Conservation (phyloP, 2,113 vertebrate genomes). For the Corythornis madagascariensis region DNA sequence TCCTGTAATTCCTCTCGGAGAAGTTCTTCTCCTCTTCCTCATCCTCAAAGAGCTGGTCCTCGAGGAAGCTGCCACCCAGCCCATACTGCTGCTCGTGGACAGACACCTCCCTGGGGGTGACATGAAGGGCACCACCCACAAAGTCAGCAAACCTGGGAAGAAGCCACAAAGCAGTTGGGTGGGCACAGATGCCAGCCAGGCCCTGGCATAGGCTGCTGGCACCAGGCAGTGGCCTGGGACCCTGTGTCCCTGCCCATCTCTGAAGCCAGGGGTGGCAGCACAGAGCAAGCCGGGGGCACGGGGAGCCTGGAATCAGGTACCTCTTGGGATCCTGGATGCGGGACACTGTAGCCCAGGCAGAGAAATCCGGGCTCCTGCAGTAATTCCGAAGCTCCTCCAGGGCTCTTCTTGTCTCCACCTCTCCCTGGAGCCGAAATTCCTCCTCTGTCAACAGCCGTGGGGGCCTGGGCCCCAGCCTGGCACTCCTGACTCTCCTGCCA, state of each 20-base stretch:
- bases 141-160: constrained; percentile 92
- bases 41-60: constrained; percentile 84
- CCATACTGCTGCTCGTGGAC: constrained; percentile 89
- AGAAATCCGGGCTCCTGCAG: constrained; percentile 89
- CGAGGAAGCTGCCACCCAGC: constrained; percentile 78
- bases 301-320: constrained; percentile 40
- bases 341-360: constrained; percentile 87
- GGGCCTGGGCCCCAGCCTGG: constrained; percentile 71
- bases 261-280: neutral
- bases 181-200: rapidly evolving
- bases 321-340: constrained; percentile 92
- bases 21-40: constrained; percentile 63
- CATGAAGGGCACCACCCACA: constrained; percentile 86
- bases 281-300: no score
- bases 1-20: neutral
- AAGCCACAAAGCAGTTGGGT: rapidly evolving
- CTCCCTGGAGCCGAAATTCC: constrained; percentile 86
- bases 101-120: constrained; percentile 84
- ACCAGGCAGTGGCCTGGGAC: no score
- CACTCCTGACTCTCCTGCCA: constrained; percentile 78
- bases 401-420: constrained; percentile 87
- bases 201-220: no score
- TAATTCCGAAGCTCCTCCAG: constrained; percentile 84
- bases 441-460: constrained; percentile 90
- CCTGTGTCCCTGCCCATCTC: neutral